Percentiles rank a stretch among this genome's conserved stretches.
Conservation (phyloP, 2,113 vertebrate genomes). For the Ageneiosus marmoratus region DNA sequence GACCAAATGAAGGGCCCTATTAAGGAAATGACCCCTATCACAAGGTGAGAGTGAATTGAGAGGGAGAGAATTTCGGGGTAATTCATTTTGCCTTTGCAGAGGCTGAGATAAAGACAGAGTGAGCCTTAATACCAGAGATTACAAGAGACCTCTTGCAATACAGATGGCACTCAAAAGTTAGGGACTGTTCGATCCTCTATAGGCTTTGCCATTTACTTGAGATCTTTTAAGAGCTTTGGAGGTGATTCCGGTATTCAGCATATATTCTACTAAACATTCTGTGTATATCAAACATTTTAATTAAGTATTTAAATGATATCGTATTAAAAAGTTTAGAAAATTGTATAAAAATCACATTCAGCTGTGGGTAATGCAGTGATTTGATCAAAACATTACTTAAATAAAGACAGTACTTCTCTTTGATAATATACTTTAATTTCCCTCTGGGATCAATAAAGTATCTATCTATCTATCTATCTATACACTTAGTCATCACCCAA, state of each 20-base stretch:
- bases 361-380: not conserved
- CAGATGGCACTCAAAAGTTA: slow-evolving; percentile 43
- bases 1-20: slow-evolving; percentile 50
- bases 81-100: slow-evolving; percentile 52
- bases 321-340: not conserved
- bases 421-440: too few relatives aligned
- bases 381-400: not conserved
- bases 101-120: slow-evolving; percentile 47
- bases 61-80: slow-evolving; percentile 40
- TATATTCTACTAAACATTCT: slow-evolving; percentile 1
- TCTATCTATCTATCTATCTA: too few relatives aligned
- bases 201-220: slow-evolving; percentile 25
- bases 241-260: slow-evolving; percentile 11
- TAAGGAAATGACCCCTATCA: slow-evolving; percentile 55
- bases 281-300: not conserved
- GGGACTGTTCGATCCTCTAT: slow-evolving; percentile 29
- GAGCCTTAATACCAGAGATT: slow-evolving; percentile 54
- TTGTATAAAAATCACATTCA: not conserved
- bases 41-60: slow-evolving; percentile 46
- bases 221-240: slow-evolving; percentile 39
- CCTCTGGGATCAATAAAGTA: too few relatives aligned
- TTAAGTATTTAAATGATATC: not conserved
- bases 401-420: too few relatives aligned
- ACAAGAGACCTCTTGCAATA: slow-evolving; percentile 44
- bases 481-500: slow-evolving; percentile 3